Base-by-base conservation (phyloP, 2,888 invertebrate species). In the Quadroppia sp. region DNA sequence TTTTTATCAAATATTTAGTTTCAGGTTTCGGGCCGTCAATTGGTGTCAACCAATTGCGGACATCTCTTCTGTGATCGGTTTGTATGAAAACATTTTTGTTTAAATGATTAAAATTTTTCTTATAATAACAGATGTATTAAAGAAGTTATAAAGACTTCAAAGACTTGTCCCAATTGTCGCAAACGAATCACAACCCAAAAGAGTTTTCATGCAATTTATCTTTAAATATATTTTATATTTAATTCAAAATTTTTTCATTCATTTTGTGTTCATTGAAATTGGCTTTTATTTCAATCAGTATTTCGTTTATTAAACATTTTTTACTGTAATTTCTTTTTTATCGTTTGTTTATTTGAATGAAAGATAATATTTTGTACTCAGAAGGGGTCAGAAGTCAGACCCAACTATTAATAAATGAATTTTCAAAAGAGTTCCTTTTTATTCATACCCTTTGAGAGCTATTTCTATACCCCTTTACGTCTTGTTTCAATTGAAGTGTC, bases 51-150 rank as follows among this genome's bases (percentile, higher is more conserved):
- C 4, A 45, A 45, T 25, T 69, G 69, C 45, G 69, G 69, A 25
- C 69, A 69, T 69, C 45, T 69, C 1, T 69, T 69, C 45, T 69
- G 69, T 9, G 69, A 69, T 45, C 23, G 45, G 69, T 69, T 40
- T 30, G 15, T 23, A 15, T 20, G 15, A 13, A 25, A 23, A 17
- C 23, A 25, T 36, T 42, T 7, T 40, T 67, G 1, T 13, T 45
- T 20, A 23, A 67, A 9, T 36, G 13, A 13, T 15, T 20, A 25
- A 13, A 28, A 1, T 42, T 69, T n/a, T 36, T 64, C 2, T 64
- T n/a, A 9, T 1, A 42, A 69, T 59, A 20, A 25, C 13, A 69
- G 69, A 23, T 69, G 69, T 45, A 69, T 69, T 11, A 40, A 69
- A 69, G 42, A 69, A 69, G 45, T 69, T 7, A 45, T 69, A 11